phyloP scores from a whole-genome alignment of 1,140 invertebrate species.

The Triops longicaudatus region DNA sequence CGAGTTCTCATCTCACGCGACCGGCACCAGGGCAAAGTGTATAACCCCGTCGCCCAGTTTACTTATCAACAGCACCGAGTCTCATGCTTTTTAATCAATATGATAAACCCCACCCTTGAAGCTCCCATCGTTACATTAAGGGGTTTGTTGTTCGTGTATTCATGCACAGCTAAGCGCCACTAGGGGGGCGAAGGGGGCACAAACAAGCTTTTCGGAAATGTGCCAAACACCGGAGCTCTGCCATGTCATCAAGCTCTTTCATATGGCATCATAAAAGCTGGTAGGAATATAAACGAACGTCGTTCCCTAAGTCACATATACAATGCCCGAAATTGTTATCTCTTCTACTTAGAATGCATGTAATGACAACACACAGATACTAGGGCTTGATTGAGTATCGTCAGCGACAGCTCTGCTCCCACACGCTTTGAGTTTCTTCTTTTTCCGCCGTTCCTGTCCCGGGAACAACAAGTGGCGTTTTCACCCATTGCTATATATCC shows the following conservation, averaged over 20 bases:
- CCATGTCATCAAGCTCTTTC: constrained; percentile 8
- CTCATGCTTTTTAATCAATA: constrained; percentile 7
- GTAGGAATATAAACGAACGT: background rate
- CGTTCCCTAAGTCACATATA: background rate
- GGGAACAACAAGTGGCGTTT: background rate
- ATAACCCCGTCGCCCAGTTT: background rate
- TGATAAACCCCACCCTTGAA: background rate
- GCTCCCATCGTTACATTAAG: background rate
- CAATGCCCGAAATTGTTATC: background rate
- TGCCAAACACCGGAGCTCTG: background rate
- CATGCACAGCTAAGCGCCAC: background rate
- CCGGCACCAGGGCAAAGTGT: background rate
- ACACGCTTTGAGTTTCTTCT: background rate
- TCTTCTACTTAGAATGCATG: background rate
- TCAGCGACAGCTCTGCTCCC: background rate
- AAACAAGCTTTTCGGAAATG: background rate
- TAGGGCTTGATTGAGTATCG: background rate
- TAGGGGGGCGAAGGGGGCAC: background rate
- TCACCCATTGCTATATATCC: background rate
- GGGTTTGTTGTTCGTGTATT: background rate
- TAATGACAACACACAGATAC: background rate
- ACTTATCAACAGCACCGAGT: background rate
- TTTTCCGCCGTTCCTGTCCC: background rate
- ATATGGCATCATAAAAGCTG: background rate
- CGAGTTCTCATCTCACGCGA: background rate